Base-by-base conservation (phyloP, 2,888 invertebrate genomes). In the Thumatha senex region DNA sequence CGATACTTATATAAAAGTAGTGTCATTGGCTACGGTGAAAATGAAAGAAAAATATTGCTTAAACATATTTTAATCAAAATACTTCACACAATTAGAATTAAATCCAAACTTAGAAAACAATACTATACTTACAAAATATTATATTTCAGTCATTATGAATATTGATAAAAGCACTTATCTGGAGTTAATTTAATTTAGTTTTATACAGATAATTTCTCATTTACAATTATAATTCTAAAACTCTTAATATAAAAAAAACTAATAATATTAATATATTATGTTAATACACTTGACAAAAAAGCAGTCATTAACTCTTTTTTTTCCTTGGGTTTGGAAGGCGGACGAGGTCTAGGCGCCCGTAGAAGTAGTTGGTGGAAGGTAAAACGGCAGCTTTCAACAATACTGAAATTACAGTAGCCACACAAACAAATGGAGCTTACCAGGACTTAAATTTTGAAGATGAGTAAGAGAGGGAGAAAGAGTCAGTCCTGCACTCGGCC, bases 101-200 rank as follows among this genome's bases (percentile, higher is more conserved):
- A 58, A 56, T 65, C 57, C 42, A 53, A 61, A 47, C 54, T 51
- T 66, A 62, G 31, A 65, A 66, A 66, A 62, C 45, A 60, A 60
- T 48, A 62, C 59, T 49, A 66, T 39, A 9, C 41, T 54, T 65
- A 65, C 36, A 63, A 63, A 56, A 59, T 59, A 59, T 43, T 48
- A 59, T 59, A 59, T 43, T 48, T 66, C 59, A 62, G 67, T 65
- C 64, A 56, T 56, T 52, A 65, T 35, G 58, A 52, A 45, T 47
- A 47, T 61, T 48, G 33, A 49, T 52, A 53, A 12, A 7, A 51
- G 62, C 47, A 58, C 30, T 41, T 52, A 4, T 24, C 7, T 40
- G 41, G 8, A 38, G 42, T 42, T 40, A 35, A 15, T 56, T 39
- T 7, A 29, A 38, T 34, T 14, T 18, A 36, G 46, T 12, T 52